Conservation (phyloP, 2,888 invertebrate genomes). For the Clitarchus hookeri region DNA sequence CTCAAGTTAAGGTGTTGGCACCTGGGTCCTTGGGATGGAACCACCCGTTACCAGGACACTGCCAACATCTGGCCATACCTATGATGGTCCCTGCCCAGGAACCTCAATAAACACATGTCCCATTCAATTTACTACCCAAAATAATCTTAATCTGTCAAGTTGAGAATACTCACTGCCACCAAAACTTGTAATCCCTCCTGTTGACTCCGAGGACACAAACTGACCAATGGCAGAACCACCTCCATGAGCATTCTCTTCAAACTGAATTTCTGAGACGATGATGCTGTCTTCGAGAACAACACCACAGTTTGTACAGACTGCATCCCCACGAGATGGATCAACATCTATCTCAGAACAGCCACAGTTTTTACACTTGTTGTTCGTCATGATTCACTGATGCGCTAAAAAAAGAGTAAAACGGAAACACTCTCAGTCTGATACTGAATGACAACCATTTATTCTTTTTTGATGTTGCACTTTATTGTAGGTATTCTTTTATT, state of each 20-base stretch:
- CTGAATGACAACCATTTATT: no score
- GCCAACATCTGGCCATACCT: no score
- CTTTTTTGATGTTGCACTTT: no score
- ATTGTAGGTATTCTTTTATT: no score
- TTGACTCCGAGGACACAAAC: slow-evolving; percentile 88
- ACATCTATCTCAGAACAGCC: slow-evolving; percentile 92
- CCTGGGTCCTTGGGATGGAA: no score
- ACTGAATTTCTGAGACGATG: slow-evolving; percentile 95
- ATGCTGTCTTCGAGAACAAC: slow-evolving; percentile 94
- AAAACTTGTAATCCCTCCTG: slow-evolving; percentile 80
- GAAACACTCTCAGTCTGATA: no score
- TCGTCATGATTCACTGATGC: slow-evolving; percentile 45
- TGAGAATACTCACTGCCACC: slow-evolving; percentile 64
- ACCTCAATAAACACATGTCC: no score
- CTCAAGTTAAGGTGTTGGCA: no score
- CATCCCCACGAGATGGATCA: slow-evolving; percentile 92
- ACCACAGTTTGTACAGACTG: slow-evolving; percentile 95
- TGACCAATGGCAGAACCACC: slow-evolving; percentile 88
- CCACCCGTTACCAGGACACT: no score
- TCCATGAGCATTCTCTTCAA: slow-evolving; percentile 90
- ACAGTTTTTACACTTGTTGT: slow-evolving; percentile 85
- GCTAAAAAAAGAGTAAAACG: background rate
- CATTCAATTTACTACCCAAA: no score
- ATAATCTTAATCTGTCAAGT: no score
- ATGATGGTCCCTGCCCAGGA: no score